phyloP scores from a whole-genome alignment of 2,888 invertebrate genomes.

The Pasiphila rectangulata region DNA sequence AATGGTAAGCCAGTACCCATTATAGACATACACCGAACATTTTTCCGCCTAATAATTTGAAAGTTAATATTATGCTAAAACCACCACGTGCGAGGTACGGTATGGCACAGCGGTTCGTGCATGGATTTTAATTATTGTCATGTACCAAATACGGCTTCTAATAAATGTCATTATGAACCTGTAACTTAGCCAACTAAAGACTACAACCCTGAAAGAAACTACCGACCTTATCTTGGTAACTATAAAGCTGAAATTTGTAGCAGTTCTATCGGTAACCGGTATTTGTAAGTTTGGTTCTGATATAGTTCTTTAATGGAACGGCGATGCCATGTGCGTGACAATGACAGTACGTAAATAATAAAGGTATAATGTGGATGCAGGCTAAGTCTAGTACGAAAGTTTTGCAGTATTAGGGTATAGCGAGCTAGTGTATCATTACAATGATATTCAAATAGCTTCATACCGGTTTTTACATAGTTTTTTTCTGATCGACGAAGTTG shows the following conservation, averaged over 20 bases:
- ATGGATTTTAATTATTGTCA: slow-evolving; percentile 80
- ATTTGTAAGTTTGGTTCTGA: slow-evolving; percentile 44
- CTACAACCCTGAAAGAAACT: slow-evolving; percentile 9
- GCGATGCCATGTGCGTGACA: slow-evolving; percentile 75
- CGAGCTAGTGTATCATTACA: slow-evolving; percentile 30
- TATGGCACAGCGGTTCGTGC: slow-evolving; percentile 75
- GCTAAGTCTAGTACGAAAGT: slow-evolving; percentile 50
- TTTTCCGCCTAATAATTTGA: slow-evolving; percentile 58
- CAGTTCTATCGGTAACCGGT: slow-evolving; percentile 3
- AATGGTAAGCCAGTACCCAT: slow-evolving; percentile 29
- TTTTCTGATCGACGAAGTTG: slow-evolving; percentile 30
- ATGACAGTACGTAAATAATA: slow-evolving; percentile 73
- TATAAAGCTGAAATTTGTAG: slow-evolving; percentile 33
- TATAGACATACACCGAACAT: slow-evolving; percentile 43
- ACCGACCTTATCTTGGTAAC: background rate
- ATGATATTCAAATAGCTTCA: slow-evolving; percentile 27
- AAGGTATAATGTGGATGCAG: slow-evolving; percentile 65
- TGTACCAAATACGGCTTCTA: slow-evolving; percentile 78
- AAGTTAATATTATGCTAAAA: slow-evolving; percentile 71
- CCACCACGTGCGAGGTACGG: slow-evolving; percentile 67
- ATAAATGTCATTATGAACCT: slow-evolving; percentile 79
- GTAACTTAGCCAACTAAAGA: slow-evolving; percentile 46
- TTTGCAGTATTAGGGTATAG: slow-evolving; percentile 42
- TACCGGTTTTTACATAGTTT: slow-evolving; percentile 30
- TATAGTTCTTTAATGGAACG: slow-evolving; percentile 76